phyloP scores from a whole-genome alignment of 2,888 invertebrate genomes.

The Ochropleura plecta region DNA sequence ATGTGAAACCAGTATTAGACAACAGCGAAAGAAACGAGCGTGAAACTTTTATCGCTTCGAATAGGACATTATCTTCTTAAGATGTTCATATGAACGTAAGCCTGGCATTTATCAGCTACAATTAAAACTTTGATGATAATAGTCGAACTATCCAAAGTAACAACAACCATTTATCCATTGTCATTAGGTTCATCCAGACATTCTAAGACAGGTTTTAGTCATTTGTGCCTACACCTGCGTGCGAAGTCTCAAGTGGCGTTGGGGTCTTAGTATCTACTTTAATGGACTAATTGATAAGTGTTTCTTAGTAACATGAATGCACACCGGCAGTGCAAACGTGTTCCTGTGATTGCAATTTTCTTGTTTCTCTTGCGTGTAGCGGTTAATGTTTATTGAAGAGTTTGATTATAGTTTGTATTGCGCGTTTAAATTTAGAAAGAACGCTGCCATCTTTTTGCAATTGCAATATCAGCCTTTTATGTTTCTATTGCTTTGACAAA shows the following conservation, averaged over 20 bases:
- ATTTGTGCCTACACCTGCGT: slow-evolving; percentile 7
- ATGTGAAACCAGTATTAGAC: too few relatives aligned
- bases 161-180: not conserved
- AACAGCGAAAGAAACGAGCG: too few relatives aligned
- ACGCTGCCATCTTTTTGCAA: not conserved
- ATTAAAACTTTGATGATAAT: not conserved
- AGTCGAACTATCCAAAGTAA: slow-evolving; percentile 2
- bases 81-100: not conserved
- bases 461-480: not conserved
- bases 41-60: too few relatives aligned
- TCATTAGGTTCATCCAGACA: not conserved
- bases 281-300: slow-evolving; percentile 32
- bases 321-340: not conserved
- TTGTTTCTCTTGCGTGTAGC: not conserved
- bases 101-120: not conserved
- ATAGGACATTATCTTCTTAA: too few relatives aligned
- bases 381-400: not conserved
- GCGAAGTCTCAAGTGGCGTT: not conserved
- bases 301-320: slow-evolving; percentile 25
- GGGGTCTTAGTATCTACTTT: slow-evolving; percentile 11
- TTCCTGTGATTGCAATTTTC: slow-evolving; percentile 3
- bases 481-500: not conserved
- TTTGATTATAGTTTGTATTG: not conserved
- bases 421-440: not conserved
- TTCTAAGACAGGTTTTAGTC: slow-evolving; percentile 8